Conservation (phyloP, 2,113 vertebrate genomes). For the Aegotheles bennettii region DNA sequence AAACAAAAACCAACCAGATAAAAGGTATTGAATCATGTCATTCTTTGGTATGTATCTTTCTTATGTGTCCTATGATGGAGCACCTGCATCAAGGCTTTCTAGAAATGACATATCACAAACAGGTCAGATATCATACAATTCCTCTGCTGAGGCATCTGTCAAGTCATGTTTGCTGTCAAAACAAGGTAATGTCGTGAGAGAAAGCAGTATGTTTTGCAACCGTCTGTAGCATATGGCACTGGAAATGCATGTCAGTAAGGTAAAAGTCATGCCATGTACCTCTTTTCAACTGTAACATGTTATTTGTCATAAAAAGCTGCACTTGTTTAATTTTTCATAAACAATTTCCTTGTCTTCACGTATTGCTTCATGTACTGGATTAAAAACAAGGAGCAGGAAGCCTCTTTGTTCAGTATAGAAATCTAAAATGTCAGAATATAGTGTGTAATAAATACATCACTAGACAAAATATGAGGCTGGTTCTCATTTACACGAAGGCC, state of each 20-base stretch:
- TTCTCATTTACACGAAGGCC: neutral
- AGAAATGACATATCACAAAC: constrained; percentile 41
- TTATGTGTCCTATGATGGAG: constrained; percentile 10
- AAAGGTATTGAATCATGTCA: neutral
- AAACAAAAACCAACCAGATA: too few species aligned
- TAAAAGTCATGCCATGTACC: neutral
- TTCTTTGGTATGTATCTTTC: neutral
- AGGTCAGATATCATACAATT: constrained; percentile 47
- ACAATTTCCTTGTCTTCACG: neutral
- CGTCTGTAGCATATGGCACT: neutral
- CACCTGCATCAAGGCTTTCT: constrained; percentile 2
- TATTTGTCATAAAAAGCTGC: constrained; percentile 4
- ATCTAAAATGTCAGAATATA: neutral
- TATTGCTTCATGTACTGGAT: neutral
- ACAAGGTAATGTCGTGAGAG: constrained; percentile 41
- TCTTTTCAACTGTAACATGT: neutral
- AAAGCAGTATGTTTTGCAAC: constrained; percentile 1
- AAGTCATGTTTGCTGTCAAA: constrained; percentile 27
- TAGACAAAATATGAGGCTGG: neutral
- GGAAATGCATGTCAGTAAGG: constrained; percentile 5
- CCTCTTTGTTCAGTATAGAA: neutral
- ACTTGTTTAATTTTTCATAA: constrained; percentile 44
- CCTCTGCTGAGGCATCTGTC: constrained; percentile 50
- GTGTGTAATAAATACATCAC: neutral
- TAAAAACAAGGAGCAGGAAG: neutral